phyloP scores from a whole-genome alignment of 2,888 invertebrate species.

The Aleiodes testaceus region DNA sequence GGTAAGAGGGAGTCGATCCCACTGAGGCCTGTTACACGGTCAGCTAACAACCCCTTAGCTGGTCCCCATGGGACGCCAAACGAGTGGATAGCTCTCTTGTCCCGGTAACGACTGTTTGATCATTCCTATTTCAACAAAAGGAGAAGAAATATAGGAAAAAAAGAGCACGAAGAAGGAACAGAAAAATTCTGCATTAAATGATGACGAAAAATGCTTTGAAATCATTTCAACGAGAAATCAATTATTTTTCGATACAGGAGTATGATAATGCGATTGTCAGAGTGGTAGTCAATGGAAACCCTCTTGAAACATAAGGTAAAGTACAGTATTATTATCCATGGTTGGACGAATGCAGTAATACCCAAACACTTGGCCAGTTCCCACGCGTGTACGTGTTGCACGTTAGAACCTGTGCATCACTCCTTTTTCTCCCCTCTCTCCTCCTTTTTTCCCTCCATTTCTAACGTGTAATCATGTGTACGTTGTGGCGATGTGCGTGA shows the following conservation, averaged over 20 bases:
- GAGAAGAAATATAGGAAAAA: conserved; percentile 32
- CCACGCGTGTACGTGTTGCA: conserved; percentile 60
- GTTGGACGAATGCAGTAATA: conserved; percentile 59
- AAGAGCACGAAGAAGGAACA: neutral
- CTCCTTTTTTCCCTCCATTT: neutral
- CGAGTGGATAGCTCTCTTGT: conserved; percentile 56
- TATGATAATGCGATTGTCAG: conserved; percentile 55
- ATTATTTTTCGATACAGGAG: neutral
- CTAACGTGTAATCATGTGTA: neutral
- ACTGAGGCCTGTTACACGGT: conserved; percentile 68
- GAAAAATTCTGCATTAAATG: neutral
- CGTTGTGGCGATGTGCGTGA: conserved; percentile 2
- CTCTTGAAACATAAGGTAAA: conserved; percentile 52
- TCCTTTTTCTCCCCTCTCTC: neutral
- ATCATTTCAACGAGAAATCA: conserved; percentile 11
- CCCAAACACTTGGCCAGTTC: conserved; percentile 54
- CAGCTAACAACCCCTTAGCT: conserved; percentile 68
- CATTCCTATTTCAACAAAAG: conserved; percentile 51
- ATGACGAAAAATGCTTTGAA: conserved; percentile 18
- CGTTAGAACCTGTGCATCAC: conserved; percentile 45
- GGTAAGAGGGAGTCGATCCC: conserved; percentile 57
- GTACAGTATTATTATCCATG: conserved; percentile 47
- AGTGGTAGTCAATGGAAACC: conserved; percentile 39
- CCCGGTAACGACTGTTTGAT: conserved; percentile 65
- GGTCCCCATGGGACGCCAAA: conserved; percentile 59